phyloP scores from a whole-genome alignment of 2,888 invertebrate species.

The Protodeltote pygarga region DNA sequence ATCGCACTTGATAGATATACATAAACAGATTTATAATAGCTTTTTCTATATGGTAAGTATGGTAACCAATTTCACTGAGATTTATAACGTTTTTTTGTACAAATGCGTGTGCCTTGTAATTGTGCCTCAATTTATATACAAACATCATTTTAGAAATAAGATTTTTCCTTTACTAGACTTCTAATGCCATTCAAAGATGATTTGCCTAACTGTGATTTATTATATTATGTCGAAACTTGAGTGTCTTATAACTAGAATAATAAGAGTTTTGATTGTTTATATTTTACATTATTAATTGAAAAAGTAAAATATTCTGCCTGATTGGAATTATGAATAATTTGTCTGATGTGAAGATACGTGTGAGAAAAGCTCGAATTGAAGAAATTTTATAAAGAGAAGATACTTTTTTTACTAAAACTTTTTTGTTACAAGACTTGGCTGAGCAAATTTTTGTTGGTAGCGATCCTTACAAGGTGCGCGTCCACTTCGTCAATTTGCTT shows the following conservation, averaged over 20 bases:
- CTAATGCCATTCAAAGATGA: conserved; percentile 14
- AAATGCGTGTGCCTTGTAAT: conserved; percentile 46
- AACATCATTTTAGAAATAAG: conserved; percentile 20
- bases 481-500: too few relatives aligned
- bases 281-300: conserved; percentile 14
- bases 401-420: too few relatives aligned
- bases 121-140: conserved; percentile 36
- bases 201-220: conserved; percentile 28
- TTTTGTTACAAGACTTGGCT: too few relatives aligned
- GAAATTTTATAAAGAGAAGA: too few relatives aligned
- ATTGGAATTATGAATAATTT: conserved; percentile 4
- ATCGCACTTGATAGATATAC: conserved; percentile 13
- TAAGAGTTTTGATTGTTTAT: conserved; percentile 10
- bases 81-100: conserved; percentile 25
- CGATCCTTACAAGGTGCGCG: too few relatives aligned
- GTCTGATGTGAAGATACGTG: neutral
- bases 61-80: conserved; percentile 25
- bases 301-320: conserved; percentile 9
- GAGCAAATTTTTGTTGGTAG: too few relatives aligned
- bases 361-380: neutral
- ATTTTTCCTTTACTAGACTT: conserved; percentile 6
- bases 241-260: conserved; percentile 34
- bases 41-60: conserved; percentile 21
- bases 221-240: conserved; percentile 23
- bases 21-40: conserved; percentile 11